Base-by-base conservation (phyloP, 2,797 vertebrate genomes). In the Miichthys miiuy region DNA sequence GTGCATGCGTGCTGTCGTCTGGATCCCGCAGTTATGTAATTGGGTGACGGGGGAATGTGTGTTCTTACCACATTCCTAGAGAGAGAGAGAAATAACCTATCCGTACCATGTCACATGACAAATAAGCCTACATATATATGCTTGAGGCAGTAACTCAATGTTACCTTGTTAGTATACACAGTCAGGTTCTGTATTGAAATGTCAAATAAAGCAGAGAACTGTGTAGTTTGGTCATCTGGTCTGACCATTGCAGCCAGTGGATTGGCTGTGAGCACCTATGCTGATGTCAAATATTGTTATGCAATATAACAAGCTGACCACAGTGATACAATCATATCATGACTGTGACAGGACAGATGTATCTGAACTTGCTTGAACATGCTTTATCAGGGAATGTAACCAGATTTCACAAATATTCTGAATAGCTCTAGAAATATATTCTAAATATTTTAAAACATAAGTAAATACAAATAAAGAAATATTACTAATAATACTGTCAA, bases 51-150 rank as follows among this genome's bases (percentile, higher is more conserved):
- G 17, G 52, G 42, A 10, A 17, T 65, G 68, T 68, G 25, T 67
- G 42, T 51, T 68, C 16, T 47, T 1, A 50, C 18, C 48, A 55
- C 68, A 81, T 81, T 83, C 75, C 56, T 71, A 6, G 14, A 27
- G 1, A 38, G 34, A 30, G 30, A n/a, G 57, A 62, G 56, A 60
- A 72, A 64, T 76, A 51, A 65, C 70, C 30, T 47, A 34, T 17
- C 18, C 27, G 30, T 16, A 50, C 38, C 41, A n/a, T 23, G 12
- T 30, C 42, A 54, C 57, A 21, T 54, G n/a, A 66, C 30, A 18
- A 73, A 68, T 21, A 64, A 57, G 20, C 50, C 57, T 7, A 5
- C 46, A 14, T 14, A 2, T 47, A 51, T 1, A 11, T 2, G 38
- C 17, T 7, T 13, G 30, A 54, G 47, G 42, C 34, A 41, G 5